These are phyloP conservation scores for Lophius piscatorius DNA, from an alignment of 2,113 vertebrate genomes.

Conservation along the genomic window DNA sequence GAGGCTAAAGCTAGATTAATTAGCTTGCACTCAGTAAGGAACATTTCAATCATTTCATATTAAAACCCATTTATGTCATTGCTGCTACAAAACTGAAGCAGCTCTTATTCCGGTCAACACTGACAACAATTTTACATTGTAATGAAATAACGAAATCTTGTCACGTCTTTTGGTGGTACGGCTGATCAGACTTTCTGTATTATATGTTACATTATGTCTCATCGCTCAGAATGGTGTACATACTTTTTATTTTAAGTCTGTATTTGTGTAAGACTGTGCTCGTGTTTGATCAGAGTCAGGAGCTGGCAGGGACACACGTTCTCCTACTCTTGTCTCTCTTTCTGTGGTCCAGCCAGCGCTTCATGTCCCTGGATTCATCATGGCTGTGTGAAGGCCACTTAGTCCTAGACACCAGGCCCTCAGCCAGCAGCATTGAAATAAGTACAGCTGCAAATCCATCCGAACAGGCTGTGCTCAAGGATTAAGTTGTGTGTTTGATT, in stretches of 20 bases:
- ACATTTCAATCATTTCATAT: too few species aligned
- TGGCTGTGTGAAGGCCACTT: slow-evolving; percentile 18
- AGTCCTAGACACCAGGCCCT: slow-evolving; percentile 21
- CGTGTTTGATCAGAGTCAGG: slow-evolving; percentile 1
- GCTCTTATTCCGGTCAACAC: too few species aligned
- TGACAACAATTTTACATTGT: too few species aligned
- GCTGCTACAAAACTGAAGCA: too few species aligned
- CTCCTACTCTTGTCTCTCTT: slow-evolving; percentile 11
- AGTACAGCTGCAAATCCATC: slow-evolving; percentile 51
- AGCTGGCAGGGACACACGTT: background rate
- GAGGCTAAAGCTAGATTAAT: too few species aligned
- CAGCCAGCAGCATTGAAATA: slow-evolving; percentile 45
- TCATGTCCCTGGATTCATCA: slow-evolving; percentile 21
- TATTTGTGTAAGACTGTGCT: slow-evolving; percentile 21
- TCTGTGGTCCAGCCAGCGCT: slow-evolving; percentile 16
- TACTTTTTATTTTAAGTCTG: slow-evolving; percentile 1
- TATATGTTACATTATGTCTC: too few species aligned
- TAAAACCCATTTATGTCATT: too few species aligned
- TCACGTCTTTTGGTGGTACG: too few species aligned
- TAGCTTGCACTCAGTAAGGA: too few species aligned
- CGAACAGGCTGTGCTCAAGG: slow-evolving; percentile 41
- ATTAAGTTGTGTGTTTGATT: slow-evolving; percentile 24
- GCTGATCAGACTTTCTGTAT: too few species aligned
- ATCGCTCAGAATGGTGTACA: too few species aligned
- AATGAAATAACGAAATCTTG: too few species aligned